Conservation (phyloP, 2,797 vertebrate species). For the Petrocephalus schoutedeni region DNA sequence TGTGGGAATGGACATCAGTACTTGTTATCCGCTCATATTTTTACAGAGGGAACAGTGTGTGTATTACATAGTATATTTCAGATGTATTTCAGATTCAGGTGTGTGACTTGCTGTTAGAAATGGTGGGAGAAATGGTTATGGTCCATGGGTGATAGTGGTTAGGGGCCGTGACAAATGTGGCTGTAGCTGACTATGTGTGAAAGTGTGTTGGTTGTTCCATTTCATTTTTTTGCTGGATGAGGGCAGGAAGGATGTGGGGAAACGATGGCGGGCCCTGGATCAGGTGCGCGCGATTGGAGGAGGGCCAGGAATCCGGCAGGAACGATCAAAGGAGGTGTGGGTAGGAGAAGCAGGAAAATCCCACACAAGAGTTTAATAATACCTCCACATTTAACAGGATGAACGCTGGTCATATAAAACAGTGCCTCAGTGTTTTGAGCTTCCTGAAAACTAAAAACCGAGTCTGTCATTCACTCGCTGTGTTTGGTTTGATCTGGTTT, state of each 20-base stretch:
- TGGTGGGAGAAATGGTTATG: background rate
- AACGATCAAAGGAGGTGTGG: background rate
- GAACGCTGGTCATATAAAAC: background rate
- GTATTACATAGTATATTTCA: background rate
- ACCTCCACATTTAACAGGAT: background rate
- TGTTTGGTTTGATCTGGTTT: background rate
- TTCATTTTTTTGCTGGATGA: background rate
- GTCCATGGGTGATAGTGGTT: background rate
- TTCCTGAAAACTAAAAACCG: background rate
- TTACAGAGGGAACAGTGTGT: background rate
- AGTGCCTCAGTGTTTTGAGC: background rate
- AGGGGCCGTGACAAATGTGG: background rate
- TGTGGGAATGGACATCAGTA: background rate
- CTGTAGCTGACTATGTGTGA: background rate
- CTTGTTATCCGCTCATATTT: too few species aligned
- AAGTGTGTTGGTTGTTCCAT: background rate
- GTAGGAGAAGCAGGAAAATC: background rate
- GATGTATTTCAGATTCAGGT: background rate
- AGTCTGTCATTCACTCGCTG: background rate
- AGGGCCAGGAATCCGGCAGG: background rate
- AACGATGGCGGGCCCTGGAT: background rate
- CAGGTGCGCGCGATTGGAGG: background rate
- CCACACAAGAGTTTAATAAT: background rate
- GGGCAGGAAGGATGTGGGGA: background rate
- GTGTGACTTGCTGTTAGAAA: background rate